A percentile compares a stretch with the other conserved stretches of the same genome.
These are phyloP conservation scores for Periplaneta americana DNA, from an alignment of 1,140 invertebrate genomes.

Conservation along the genomic window DNA sequence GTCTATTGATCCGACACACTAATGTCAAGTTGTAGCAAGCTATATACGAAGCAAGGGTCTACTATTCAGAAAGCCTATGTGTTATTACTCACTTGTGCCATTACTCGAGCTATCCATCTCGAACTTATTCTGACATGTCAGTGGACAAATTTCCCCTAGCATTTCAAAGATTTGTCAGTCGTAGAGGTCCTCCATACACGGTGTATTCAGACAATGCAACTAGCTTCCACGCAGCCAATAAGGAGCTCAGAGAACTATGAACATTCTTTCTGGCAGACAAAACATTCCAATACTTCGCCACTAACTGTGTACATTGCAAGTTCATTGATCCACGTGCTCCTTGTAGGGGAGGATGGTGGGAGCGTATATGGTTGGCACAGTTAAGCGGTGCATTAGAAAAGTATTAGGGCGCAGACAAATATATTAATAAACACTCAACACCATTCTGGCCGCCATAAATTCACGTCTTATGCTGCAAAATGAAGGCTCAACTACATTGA, in stretches of 20 bases:
- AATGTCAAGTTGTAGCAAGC: not conserved
- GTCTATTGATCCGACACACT: not conserved
- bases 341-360: slow-evolving; percentile 1
- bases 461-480: not conserved
- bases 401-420: not conserved
- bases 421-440: not conserved
- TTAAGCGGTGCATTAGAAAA: not conserved
- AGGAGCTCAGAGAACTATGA: not conserved
- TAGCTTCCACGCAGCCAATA: not conserved
- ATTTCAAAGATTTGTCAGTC: not conserved
- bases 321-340: not conserved
- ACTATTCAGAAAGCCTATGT: too few species aligned
- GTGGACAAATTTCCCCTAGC: not conserved
- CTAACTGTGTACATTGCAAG: not conserved
- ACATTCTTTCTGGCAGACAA: not conserved
- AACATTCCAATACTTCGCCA: not conserved
- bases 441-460: not conserved
- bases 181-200: not conserved
- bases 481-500: not conserved
- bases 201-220: not conserved
- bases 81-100: too few species aligned
- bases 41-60: not conserved
- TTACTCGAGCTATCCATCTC: not conserved
- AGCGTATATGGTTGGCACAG: not conserved
- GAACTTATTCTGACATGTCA: too few species aligned